These are phyloP conservation scores for Falcunculus frontatus DNA, from an alignment of 2,113 vertebrate species.

Conservation along the genomic window DNA sequence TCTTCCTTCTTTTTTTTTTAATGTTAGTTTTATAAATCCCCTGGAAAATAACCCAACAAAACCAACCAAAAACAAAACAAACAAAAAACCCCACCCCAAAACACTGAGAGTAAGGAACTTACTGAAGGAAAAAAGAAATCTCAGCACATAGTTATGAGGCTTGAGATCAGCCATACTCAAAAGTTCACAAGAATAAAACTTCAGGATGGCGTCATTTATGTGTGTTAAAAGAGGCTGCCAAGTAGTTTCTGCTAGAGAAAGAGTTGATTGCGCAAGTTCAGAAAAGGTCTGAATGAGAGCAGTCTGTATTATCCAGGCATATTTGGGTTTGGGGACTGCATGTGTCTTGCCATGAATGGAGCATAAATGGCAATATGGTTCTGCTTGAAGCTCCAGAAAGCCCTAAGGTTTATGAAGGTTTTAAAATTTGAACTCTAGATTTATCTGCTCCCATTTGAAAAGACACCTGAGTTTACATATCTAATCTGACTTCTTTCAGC, in stretches of 20 bases:
- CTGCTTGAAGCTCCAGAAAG: neutral
- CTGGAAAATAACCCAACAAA: neutral
- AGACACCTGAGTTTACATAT: neutral
- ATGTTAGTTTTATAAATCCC: neutral
- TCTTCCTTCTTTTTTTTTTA: neutral
- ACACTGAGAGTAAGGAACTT: neutral
- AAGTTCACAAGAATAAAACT: neutral
- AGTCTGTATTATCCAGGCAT: neutral
- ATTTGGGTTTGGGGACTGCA: neutral
- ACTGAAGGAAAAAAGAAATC: neutral
- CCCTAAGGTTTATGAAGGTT: neutral
- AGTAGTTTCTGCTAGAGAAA: neutral
- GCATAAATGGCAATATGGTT: neutral
- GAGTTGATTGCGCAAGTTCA: neutral
- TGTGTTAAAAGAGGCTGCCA: neutral
- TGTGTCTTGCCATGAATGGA: neutral
- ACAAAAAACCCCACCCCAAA: neutral
- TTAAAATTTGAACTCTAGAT: slow-evolving; percentile 2
- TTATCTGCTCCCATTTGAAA: neutral
- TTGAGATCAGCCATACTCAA: neutral
- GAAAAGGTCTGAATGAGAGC: neutral
- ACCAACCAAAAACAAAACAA: neutral
- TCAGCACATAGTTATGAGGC: neutral
- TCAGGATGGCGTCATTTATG: neutral
- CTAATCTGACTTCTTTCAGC: neutral